Conservation (phyloP, 2,797 vertebrate species). For the Chrysocyon brachyurus region DNA sequence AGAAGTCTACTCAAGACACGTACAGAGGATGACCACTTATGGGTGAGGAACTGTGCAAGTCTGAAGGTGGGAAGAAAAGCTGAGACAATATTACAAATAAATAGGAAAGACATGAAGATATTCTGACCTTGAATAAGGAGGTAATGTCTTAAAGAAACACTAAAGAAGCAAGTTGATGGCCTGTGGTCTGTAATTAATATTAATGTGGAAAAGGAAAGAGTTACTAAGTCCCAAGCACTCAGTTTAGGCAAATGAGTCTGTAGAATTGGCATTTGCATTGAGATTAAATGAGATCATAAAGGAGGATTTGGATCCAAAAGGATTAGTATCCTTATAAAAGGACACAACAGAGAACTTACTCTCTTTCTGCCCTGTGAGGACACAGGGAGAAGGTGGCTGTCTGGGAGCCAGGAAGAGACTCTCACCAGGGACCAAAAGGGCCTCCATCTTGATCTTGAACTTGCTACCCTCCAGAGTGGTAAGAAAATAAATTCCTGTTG, state of each 20-base stretch:
- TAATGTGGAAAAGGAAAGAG: background rate
- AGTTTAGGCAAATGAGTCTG: background rate
- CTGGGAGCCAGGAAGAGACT: background rate
- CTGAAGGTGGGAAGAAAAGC: background rate
- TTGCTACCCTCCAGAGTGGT: background rate
- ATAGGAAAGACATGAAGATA: background rate
- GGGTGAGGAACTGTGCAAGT: background rate
- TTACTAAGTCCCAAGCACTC: background rate
- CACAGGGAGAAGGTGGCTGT: background rate
- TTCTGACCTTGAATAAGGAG: background rate
- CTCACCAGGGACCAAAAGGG: background rate
- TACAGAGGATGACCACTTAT: background rate
- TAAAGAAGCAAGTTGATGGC: background rate
- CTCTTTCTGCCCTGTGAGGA: background rate
- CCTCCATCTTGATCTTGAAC: background rate
- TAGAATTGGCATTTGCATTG: background rate
- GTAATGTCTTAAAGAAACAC: background rate
- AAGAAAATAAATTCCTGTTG: background rate
- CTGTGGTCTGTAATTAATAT: background rate
- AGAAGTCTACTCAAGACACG: background rate
- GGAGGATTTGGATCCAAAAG: background rate
- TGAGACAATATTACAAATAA: background rate
- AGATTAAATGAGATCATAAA: background rate
- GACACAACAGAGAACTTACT: background rate
- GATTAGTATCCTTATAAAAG: background rate